Evolutionary conservation across 2,797 vertebrate species (phyloP).

Genomic region (Mionectes olivaceus): DNA sequence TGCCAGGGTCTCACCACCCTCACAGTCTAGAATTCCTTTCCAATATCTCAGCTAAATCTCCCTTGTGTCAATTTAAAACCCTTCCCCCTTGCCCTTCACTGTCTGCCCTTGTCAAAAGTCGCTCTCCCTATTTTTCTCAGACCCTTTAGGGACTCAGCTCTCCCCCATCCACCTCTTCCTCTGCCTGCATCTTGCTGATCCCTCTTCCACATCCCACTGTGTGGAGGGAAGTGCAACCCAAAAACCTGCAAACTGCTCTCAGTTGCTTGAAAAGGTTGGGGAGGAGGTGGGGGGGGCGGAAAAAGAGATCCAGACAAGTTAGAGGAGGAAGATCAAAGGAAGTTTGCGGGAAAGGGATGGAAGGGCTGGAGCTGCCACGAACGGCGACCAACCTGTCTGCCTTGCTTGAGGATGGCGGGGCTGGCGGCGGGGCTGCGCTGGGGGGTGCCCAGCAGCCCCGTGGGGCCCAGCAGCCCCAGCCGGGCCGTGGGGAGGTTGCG

Average conservation of each 20-base stretch:
- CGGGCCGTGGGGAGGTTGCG: conserved; percentile 91
- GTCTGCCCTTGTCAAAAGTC: not conserved
- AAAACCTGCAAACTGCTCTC: conserved; percentile 80
- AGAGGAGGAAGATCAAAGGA: not conserved
- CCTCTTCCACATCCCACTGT: conserved; percentile 66
- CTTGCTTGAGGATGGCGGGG: conserved; percentile 93
- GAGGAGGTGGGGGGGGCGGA: too few species aligned
- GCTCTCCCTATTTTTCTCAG: not conserved
- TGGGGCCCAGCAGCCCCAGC: conserved; percentile 88
- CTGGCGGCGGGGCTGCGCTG: conserved; percentile 88
- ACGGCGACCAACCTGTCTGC: conserved; percentile 86
- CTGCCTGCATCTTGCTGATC: not conserved
- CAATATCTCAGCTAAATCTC: not conserved
- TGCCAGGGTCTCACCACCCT: rapidly evolving
- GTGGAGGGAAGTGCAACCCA: conserved; percentile 71
- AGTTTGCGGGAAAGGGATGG: not conserved
- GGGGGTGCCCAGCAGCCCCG: conserved; percentile 87
- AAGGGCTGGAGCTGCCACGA: rapidly evolving
- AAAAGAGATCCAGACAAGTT: not conserved
- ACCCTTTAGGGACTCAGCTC: not conserved
- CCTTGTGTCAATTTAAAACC: not conserved
- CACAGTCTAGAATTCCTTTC: not conserved
- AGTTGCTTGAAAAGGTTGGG: conserved; percentile 17
- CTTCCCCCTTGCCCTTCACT: not conserved
- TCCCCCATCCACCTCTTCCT: not conserved